Conservation (phyloP, 2,797 vertebrate species). For the Mareca penelope region DNA sequence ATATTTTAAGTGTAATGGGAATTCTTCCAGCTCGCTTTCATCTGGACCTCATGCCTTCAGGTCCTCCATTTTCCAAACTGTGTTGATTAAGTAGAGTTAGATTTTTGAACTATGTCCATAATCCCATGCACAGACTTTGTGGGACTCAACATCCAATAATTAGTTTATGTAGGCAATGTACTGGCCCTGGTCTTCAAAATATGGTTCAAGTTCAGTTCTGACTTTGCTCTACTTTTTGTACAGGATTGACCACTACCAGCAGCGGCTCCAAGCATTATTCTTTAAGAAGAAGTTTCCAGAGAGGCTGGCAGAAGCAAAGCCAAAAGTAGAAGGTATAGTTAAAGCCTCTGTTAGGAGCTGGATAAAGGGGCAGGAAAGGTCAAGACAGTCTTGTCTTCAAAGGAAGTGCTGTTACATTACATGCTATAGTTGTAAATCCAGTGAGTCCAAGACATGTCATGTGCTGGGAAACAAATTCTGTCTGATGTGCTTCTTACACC, state of each 20-base stretch:
- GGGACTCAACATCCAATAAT: not conserved
- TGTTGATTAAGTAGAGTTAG: not conserved
- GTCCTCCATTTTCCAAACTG: not conserved
- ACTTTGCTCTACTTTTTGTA: not conserved
- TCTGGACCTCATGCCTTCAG: not conserved
- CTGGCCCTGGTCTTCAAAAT: not conserved
- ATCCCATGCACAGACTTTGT: not conserved
- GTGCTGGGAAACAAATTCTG: not conserved
- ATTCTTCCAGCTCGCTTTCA: not conserved
- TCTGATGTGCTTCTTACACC: not conserved
- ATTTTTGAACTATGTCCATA: not conserved
- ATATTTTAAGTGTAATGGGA: not conserved
- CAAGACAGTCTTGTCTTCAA: not conserved
- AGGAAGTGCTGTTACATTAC: not conserved
- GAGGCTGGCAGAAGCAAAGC: slow-evolving; percentile 92
- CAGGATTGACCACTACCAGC: slow-evolving; percentile 98
- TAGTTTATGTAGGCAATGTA: not conserved
- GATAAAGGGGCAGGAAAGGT: not conserved
- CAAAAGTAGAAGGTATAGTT: slow-evolving; percentile 92
- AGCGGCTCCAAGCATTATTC: slow-evolving; percentile 93
- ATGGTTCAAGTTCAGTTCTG: not conserved
- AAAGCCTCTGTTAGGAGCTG: not conserved
- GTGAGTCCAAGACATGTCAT: not conserved
- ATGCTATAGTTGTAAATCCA: not conserved
- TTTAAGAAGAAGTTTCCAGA: slow-evolving; percentile 99